A percentile compares a stretch with the other conserved stretches of the same genome.
These are phyloP conservation scores for Austrofundulus limnaeus DNA, from an alignment of 2,113 vertebrate genomes.

Conservation along the genomic window DNA sequence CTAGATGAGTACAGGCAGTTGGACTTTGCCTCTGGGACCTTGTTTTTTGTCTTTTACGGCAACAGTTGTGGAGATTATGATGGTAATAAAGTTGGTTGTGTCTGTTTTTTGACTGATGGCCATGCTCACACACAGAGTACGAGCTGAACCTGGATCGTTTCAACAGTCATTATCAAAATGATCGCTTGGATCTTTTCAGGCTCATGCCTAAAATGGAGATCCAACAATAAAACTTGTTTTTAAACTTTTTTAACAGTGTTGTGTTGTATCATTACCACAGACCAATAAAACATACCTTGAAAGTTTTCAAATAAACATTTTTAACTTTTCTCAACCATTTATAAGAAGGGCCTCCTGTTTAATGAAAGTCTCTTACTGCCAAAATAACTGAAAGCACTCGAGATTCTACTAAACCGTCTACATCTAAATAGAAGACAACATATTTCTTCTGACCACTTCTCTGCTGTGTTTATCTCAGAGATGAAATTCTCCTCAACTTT, in stretches of 20 bases:
- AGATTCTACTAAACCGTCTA: not conserved
- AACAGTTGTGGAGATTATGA: slow-evolving; percentile 38
- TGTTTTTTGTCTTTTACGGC: slow-evolving; percentile 26
- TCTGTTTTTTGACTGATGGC: slow-evolving; percentile 37
- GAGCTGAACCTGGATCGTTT: slow-evolving; percentile 13
- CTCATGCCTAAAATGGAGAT: slow-evolving; percentile 7
- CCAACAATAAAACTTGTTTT: not conserved
- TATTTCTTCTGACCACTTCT: too few relatives aligned
- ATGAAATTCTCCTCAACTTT: not conserved
- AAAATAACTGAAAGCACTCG: not conserved
- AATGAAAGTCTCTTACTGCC: not conserved
- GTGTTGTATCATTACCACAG: slow-evolving; percentile 1
- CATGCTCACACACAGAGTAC: slow-evolving; percentile 14
- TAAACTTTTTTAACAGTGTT: not conserved
- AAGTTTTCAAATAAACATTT: slow-evolving; percentile 1
- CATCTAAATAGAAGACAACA: not conserved
- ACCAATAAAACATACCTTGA: slow-evolving; percentile 4
- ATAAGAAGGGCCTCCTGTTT: not conserved
- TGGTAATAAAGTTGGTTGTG: slow-evolving; percentile 25
- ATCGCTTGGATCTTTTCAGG: slow-evolving; percentile 3
- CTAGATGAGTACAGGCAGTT: slow-evolving; percentile 56
- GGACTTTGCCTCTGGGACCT: slow-evolving; percentile 41
- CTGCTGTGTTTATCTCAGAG: not conserved
- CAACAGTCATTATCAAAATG: not conserved
- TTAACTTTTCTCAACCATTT: slow-evolving; percentile 10